These are phyloP conservation scores for Magallana angulata DNA, from an alignment of 1,140 invertebrate genomes.

Conservation along the genomic window DNA sequence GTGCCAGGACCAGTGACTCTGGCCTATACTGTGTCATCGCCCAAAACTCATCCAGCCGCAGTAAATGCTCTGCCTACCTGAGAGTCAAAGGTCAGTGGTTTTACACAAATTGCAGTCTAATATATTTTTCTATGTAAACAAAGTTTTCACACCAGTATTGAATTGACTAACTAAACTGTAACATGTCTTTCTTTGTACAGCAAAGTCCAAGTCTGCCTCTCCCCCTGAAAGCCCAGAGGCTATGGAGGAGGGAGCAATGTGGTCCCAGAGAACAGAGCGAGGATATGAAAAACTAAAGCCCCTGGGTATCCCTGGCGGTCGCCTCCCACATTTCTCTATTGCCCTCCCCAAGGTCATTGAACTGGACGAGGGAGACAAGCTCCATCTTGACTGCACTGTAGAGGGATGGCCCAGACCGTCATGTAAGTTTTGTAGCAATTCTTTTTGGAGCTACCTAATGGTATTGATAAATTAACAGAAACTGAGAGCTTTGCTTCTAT, in stretches of 20 bases:
- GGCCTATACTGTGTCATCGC: constrained; percentile 76
- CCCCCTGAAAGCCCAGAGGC: constrained; percentile 56
- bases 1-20: constrained; percentile 70
- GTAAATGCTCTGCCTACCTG: constrained; percentile 75
- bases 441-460: not conserved
- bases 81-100: constrained; percentile 71
- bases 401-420: constrained; percentile 74
- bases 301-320: constrained; percentile 59
- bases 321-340: constrained; percentile 70
- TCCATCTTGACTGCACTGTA: constrained; percentile 72
- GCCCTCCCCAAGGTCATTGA: constrained; percentile 72
- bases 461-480: not conserved
- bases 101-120: not conserved
- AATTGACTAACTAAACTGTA: not conserved
- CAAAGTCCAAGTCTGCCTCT: constrained; percentile 62
- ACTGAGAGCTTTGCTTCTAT: not conserved
- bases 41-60: constrained; percentile 70
- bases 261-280: constrained; percentile 48
- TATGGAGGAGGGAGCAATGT: constrained; percentile 27
- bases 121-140: not conserved
- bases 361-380: constrained; percentile 73
- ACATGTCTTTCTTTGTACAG: constrained; percentile 37
- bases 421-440: constrained; percentile 60
- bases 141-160: not conserved
- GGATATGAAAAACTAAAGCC: constrained; percentile 53